Conservation (phyloP, 2,797 vertebrate species). For the Phrynocephalus vlangalii region DNA sequence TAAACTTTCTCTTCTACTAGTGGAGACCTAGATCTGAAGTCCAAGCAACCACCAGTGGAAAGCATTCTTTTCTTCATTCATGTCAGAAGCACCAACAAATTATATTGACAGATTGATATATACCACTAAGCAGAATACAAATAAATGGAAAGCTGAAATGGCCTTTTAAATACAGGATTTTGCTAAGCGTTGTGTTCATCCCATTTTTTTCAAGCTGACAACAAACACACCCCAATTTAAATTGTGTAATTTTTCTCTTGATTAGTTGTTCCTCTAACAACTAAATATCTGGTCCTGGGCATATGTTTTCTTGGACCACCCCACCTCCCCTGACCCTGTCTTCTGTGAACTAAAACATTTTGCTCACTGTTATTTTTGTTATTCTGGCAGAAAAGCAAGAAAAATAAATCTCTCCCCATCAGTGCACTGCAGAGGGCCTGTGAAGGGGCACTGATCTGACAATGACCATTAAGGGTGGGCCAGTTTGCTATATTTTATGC, state of each 20-base stretch:
- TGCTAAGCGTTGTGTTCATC: neutral
- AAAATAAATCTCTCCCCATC: conserved; percentile 18
- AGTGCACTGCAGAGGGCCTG: neutral
- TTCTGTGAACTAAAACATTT: conserved; percentile 33
- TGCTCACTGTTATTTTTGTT: conserved; percentile 25
- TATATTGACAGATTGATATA: too few species aligned
- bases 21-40: too few species aligned
- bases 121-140: too few species aligned
- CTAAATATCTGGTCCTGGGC: conserved; percentile 22
- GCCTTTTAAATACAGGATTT: neutral
- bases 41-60: too few species aligned
- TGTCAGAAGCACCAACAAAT: too few species aligned
- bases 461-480: conserved; percentile 4
- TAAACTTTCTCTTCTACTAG: too few species aligned
- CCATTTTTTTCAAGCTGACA: neutral
- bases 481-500: neutral
- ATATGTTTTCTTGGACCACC: neutral
- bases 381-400: conserved; percentile 17
- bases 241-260: neutral
- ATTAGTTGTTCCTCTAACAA: conserved; percentile 1
- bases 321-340: neutral
- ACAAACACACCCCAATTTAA: neutral
- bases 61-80: too few species aligned
- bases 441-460: conserved; percentile 9
- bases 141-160: neutral